Conservation (phyloP, 2,888 invertebrate species). For the Criorhina ranunculi region DNA sequence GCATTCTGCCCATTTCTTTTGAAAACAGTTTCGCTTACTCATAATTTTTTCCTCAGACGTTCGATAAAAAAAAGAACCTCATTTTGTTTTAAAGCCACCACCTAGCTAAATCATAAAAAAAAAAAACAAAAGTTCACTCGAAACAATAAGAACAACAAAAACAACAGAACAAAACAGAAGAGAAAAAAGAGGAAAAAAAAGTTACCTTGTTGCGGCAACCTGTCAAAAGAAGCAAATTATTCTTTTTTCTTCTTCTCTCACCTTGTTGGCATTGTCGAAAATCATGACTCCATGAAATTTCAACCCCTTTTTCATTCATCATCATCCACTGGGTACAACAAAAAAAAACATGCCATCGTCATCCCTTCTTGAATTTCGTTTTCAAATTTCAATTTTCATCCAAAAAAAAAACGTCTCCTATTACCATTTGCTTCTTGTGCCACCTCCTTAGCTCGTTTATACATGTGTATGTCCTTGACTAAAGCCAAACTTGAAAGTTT, state of each 20-base stretch:
- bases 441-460: background rate
- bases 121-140: background rate
- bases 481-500: slow-evolving; percentile 23
- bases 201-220: slow-evolving; percentile 24
- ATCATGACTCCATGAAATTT: slow-evolving; percentile 29
- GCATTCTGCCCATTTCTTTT: too few relatives aligned
- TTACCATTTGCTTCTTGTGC: slow-evolving; percentile 16
- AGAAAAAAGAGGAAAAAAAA: background rate
- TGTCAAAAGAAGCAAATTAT: slow-evolving; percentile 18
- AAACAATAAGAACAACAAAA: slow-evolving; percentile 20
- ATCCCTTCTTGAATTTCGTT: slow-evolving; percentile 47
- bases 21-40: too few relatives aligned
- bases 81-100: too few relatives aligned
- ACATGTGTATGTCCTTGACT: slow-evolving; percentile 2
- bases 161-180: background rate
- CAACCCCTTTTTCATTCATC: slow-evolving; percentile 32
- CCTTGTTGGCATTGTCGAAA: slow-evolving; percentile 4
- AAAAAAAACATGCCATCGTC: slow-evolving; percentile 30
- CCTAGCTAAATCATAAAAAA: too few relatives aligned
- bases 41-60: too few relatives aligned
- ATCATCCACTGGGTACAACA: background rate
- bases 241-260: background rate
- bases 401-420: slow-evolving; percentile 40
- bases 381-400: slow-evolving; percentile 73
- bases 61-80: too few relatives aligned